Base-by-base conservation (phyloP, 1,140 invertebrate species). In the Aporrectodea caliginosa region DNA sequence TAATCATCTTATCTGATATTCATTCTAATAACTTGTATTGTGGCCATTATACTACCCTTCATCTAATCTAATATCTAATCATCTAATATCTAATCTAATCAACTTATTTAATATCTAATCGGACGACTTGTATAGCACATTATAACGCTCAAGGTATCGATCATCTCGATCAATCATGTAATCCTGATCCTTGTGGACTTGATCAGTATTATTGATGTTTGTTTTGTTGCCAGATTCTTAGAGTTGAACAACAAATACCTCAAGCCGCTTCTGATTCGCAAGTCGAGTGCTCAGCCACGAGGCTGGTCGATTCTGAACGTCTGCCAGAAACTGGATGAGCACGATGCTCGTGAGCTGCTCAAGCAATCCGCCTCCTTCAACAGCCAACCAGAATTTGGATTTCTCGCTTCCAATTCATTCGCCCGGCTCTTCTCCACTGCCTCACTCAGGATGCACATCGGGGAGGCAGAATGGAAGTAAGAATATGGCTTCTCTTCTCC, bases 181-280 rank as follows among this genome's bases (percentile, higher is more conserved):
- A n/a, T n/a, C n/a, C n/a, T n/a, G n/a, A n/a, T n/a, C n/a, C n/a
- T n/a, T n/a, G n/a, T n/a, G n/a, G n/a, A n/a, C n/a, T n/a, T n/a
- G n/a, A n/a, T n/a, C n/a, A n/a, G n/a, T n/a, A n/a, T n/a, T n/a
- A n/a, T n/a, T n/a, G n/a, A n/a, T n/a, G n/a, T n/a, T n/a, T n/a
- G n/a, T n/a, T n/a, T n/a, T n/a, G n/a, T 75, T 82, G 84, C 30
- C 84, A 94, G 93, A 87, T 97, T 97, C 87, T 96, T 97, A 86
- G 91, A 95, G 82, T 96, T 97, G 88, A 95, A 98, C 88, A 96
- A 95, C 88, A 92, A 93, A 85, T 98, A 95, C 87, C 93, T 98
- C 81, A 91, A 95, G 78, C 95, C 95, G n/a, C 93, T 94, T 84
- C 87, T 98, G 80, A 90, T 96, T 79, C 91, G 94, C 82, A 93